Percentiles rank a stretch among this genome's conserved stretches.
Conservation (phyloP, 1,140 invertebrate species). For the Calliopsis andreniformis region DNA sequence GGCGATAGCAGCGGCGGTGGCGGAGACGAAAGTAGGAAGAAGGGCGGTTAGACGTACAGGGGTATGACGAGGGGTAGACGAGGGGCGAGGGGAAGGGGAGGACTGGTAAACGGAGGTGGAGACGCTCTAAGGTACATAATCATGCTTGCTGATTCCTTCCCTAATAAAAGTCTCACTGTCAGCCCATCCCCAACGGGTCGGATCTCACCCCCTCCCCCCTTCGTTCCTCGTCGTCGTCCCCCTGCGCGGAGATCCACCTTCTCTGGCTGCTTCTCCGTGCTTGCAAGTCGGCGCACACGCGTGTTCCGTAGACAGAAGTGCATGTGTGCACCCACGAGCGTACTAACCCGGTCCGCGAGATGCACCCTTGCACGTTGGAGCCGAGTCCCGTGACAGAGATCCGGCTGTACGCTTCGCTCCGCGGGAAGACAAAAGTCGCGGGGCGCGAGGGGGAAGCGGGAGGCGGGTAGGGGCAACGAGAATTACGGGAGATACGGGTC, state of each 20-base stretch:
- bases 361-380: constrained; percentile 67
- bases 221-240: background rate
- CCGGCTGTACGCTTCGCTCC: constrained; percentile 6
- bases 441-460: constrained; percentile 42
- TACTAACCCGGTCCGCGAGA: constrained; percentile 49
- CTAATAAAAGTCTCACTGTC: constrained; percentile 82
- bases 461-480: constrained; percentile 70
- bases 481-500: constrained; percentile 76
- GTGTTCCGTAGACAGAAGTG: constrained; percentile 72
- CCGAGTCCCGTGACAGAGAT: constrained; percentile 39
- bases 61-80: constrained; percentile 13
- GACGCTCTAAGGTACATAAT: constrained; percentile 81
- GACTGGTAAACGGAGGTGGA: constrained; percentile 62
- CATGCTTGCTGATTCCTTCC: constrained; percentile 81
- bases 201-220: constrained; percentile 11
- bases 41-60: constrained; percentile 35
- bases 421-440: constrained; percentile 57
- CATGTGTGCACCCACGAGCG: constrained; percentile 62
- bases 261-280: constrained; percentile 59
- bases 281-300: constrained; percentile 63
- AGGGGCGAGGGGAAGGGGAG: constrained; percentile 21
- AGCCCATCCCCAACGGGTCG: constrained; percentile 57
- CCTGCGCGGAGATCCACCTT: constrained; percentile 37
- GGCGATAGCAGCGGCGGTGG: constrained; percentile 48
- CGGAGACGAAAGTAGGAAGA: constrained; percentile 48